Evolutionary conservation across 2,113 vertebrate genomes (phyloP).

Genomic region (Nerophis lumbriciformis): DNA sequence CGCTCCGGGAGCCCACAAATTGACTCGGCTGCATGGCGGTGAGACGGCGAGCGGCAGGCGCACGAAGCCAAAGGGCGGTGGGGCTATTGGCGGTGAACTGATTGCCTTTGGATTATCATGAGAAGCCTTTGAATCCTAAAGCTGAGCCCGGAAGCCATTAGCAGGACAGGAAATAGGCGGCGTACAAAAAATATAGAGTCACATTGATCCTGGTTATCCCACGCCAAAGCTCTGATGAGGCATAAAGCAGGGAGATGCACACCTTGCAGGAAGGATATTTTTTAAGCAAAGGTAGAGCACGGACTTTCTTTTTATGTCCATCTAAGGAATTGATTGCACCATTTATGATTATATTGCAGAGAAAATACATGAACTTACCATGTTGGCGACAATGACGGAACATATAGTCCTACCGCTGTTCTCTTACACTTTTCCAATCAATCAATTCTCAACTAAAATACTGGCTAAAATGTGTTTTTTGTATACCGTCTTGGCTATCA

Average conservation of each 20-base stretch:
- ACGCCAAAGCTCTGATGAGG: constrained; percentile 41
- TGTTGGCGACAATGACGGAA: no score
- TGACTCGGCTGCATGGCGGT: constrained; percentile 53
- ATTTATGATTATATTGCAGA: no score
- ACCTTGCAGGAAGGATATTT: constrained; percentile 32
- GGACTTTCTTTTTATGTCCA: no score
- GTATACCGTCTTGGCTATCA: no score
- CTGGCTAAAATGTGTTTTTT: no score
- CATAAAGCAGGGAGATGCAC: constrained; percentile 31
- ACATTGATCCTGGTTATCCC: constrained; percentile 58
- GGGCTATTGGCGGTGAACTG: constrained; percentile 52
- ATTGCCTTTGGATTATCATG: constrained; percentile 68
- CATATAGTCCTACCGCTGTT: no score
- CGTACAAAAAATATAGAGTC: constrained; percentile 37
- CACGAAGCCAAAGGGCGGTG: constrained; percentile 26
- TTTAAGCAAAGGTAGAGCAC: background rate
- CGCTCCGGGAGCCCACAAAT: constrained; percentile 47
- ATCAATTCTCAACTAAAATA: no score
- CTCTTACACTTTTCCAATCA: no score
- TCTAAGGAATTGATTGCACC: no score
- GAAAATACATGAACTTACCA: no score
- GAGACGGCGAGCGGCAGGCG: constrained; percentile 30
- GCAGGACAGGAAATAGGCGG: constrained; percentile 57
- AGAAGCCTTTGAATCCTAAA: constrained; percentile 64
- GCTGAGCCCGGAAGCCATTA: constrained; percentile 61